Evolutionary conservation across 1,140 invertebrate genomes (phyloP), one percentile per base, ranked within the genome.

Genomic region (Medauroidea extradentata): DNA sequence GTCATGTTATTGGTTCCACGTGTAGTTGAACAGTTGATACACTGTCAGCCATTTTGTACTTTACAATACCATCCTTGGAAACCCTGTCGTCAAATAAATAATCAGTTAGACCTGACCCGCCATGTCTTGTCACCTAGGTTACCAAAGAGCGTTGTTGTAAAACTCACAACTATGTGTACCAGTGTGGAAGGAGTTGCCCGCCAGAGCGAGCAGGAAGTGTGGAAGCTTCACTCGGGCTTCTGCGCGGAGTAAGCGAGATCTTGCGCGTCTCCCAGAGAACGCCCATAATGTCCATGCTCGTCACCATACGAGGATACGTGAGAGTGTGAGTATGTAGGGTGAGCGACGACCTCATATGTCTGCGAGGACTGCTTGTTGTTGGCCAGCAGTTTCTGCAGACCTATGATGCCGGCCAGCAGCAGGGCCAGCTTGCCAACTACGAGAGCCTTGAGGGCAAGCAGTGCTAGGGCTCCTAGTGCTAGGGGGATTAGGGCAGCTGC

Each of bases 391-490:
- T 92, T 91, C 76, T 91, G 89, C 60, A 91, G 73, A 4, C 84
- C 88, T 63, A 91, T 85, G 62, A 91, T 83, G 62, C 80, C 82
- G 60, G 87, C 84, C 53, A 91, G 80, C 42, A 90, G 80, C 8
- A 92, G 79, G 8, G 89, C 86, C 58, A 91, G 80, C 76, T 92
- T 92, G 70, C 88, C 88, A 63, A 91, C 81, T 46, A 91, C 77
- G 51, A 92, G 78, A 16, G 90, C 90, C 77, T 92, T 92, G 78
- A 90, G 85, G 5, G 89, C 88, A 27, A 90, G 78, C n/a, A 91
- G 78, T 8, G 87, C 89, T 53, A 91, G 80, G 68, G 83, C 86
- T 60, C 88, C 89, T 13, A 92, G 79, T 60, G 85, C 83, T 57
- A 91, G 76, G 18, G 89, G 89, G 65, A 90, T 84, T 24, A 91